A percentile compares a stretch with the other conserved stretches of the same genome.
These are phyloP conservation scores for Danaus chrysippus DNA, from an alignment of 2,888 invertebrate genomes.

Conservation along the genomic window DNA sequence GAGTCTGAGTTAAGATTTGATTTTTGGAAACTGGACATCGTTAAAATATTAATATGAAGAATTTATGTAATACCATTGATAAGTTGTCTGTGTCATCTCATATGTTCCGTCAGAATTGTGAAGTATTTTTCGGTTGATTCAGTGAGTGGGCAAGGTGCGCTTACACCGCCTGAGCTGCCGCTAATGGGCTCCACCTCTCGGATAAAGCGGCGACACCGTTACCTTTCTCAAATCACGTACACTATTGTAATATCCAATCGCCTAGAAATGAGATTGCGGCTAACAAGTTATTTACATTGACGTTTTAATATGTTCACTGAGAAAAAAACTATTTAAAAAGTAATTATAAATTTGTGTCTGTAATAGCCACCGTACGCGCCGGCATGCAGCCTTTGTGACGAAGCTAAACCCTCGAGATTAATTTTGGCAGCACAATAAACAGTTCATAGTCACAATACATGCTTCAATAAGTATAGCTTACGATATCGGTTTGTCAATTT, in stretches of 20 bases:
- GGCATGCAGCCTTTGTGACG: conserved; percentile 71
- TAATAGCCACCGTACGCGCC: conserved; percentile 72
- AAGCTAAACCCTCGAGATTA: conserved; percentile 74
- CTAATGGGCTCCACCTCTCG: conserved; percentile 71
- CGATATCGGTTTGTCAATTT: conserved; percentile 71
- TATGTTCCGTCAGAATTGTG: too few relatives aligned
- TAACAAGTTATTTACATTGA: conserved; percentile 80
- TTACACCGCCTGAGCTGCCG: conserved; percentile 43
- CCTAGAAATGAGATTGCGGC: conserved; percentile 79
- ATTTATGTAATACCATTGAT: conserved; percentile 8
- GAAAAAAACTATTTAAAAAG: conserved; percentile 77
- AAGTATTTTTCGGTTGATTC: too few relatives aligned
- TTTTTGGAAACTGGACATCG: conserved; percentile 22
- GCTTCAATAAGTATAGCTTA: conserved; percentile 68
- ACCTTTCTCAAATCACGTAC: conserved; percentile 79
- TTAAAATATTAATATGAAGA: conserved; percentile 23
- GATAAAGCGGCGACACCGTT: conserved; percentile 77
- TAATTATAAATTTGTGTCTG: conserved; percentile 74
- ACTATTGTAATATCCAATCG: conserved; percentile 79
- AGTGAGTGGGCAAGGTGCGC: conserved; percentile 22
- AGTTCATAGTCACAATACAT: conserved; percentile 69
- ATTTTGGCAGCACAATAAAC: conserved; percentile 74
- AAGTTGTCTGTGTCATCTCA: too few relatives aligned
- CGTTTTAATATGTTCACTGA: conserved; percentile 75
- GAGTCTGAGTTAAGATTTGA: conserved; percentile 30